Base-by-base conservation (phyloP, 2,888 invertebrate genomes). In the Apocheima hispidaria region DNA sequence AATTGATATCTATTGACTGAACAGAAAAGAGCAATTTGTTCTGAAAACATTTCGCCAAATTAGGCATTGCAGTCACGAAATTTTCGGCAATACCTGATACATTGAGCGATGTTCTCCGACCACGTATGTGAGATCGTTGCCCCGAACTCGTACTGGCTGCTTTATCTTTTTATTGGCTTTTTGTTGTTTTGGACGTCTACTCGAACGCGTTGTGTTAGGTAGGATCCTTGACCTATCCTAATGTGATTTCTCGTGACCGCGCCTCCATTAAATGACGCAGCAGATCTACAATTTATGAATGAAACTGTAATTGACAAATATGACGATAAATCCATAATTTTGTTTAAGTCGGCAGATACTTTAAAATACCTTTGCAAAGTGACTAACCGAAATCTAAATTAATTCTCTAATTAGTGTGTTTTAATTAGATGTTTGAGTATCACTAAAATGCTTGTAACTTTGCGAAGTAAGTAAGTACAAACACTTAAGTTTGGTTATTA, bases 201-300 rank as follows among this genome's bases (percentile, higher is more conserved):
- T 82, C 77, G 69, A 79, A 79, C 82, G 84, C 72, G 83, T 91
- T 55, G 54, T 51, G 44, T 55, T 56, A 56, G 52, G 56, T 89
- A 90, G 87, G 85, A 83, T 80, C 74, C 91, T 82, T 90, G 92
- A 92, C 92, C 92, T 92, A 89, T 87, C 84, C 84, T 88, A 92
- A 90, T 86, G 79, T 79, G 78, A 85, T 86, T 82, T 84, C 82
- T 80, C 77, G 90, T 91, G 77, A 65, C 70, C 43, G 23, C 63
- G 26, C 61, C 44, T 61, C 49, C 46, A 58, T 70, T 72, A 68
- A 60, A 62, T 75, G 54, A 68, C 52, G 58, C 44, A 21, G 16
- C 14, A 21, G 10, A 2, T 36, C 4, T 38, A 28, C 28, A 21
- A 38, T 18, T 33, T 33, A 48, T 51, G 35, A 57, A 44, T 44